Evolutionary conservation across 2,797 vertebrate genomes (phyloP).

Genomic region (Chrysolophus pictus): DNA sequence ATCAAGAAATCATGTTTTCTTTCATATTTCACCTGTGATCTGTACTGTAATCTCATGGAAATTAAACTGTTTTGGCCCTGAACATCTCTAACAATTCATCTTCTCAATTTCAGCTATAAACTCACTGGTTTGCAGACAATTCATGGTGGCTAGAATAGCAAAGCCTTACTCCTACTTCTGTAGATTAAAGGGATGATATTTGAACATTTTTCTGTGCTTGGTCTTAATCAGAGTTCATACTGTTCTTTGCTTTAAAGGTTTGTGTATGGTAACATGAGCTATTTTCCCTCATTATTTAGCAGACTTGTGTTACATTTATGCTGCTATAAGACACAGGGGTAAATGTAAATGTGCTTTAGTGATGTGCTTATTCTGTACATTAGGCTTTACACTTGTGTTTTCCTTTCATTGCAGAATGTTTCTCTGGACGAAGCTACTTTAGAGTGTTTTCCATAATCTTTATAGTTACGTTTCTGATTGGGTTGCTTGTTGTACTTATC

Average conservation of each 20-base stretch:
- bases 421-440: constrained; percentile 84
- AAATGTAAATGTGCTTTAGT: neutral
- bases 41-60: neutral
- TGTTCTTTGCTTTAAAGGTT: neutral
- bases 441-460: constrained; percentile 93
- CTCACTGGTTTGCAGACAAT: neutral
- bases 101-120: neutral
- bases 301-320: neutral
- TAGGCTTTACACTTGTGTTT: constrained; percentile 43
- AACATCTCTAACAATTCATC: neutral
- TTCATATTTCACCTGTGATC: neutral
- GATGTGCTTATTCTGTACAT: accelerated
- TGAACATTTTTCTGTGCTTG: neutral
- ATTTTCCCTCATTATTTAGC: neutral
- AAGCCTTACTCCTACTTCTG: neutral
- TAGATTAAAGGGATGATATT: neutral
- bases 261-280: neutral
- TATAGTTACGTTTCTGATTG: constrained; percentile 91
- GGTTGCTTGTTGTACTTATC: constrained; percentile 89
- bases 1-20: neutral
- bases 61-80: neutral
- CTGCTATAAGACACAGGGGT: neutral
- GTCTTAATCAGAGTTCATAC: neutral
- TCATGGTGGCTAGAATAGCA: neutral
- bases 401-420: constrained; percentile 83